Evolutionary conservation across 1,140 invertebrate species (phyloP).

Genomic region (Reticulitermes speratus): DNA sequence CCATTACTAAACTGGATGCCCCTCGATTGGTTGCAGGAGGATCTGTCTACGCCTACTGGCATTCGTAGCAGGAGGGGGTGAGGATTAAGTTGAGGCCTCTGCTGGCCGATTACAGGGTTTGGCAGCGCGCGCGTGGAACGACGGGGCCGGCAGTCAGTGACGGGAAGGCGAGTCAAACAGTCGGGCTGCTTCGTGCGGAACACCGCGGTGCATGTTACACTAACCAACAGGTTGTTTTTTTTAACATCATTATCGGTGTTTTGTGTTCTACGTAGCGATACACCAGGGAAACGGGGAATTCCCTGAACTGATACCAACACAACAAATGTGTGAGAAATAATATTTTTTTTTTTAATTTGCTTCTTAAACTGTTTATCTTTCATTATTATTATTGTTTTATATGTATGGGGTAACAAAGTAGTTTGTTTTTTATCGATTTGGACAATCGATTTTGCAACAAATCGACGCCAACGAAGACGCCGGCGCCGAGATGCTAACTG

Average conservation of each 20-base stretch:
- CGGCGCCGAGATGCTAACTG: slow-evolving; percentile 31
- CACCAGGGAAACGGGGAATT: background rate
- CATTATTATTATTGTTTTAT: background rate
- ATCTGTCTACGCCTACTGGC: background rate
- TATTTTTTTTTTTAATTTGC: no score
- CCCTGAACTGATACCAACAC: background rate
- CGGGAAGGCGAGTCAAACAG: background rate
- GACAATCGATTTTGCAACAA: background rate
- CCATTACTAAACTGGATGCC: background rate
- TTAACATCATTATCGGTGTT: background rate
- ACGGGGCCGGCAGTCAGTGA: background rate
- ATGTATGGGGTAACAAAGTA: background rate
- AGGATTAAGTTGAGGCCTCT: background rate
- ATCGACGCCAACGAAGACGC: slow-evolving; percentile 1
- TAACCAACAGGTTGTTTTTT: background rate
- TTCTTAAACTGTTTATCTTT: background rate
- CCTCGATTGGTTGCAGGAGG: slow-evolving; percentile 24
- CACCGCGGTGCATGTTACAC: background rate
- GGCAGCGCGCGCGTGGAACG: background rate
- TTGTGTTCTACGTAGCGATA: background rate
- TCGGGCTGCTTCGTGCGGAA: background rate
- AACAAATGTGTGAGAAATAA: background rate
- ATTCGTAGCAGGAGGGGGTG: background rate
- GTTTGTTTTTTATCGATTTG: background rate
- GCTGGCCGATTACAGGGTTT: slow-evolving; percentile 28